These are phyloP conservation scores for Oostethus manadensis DNA, from an alignment of 2,113 vertebrate species.

Conservation along the genomic window DNA sequence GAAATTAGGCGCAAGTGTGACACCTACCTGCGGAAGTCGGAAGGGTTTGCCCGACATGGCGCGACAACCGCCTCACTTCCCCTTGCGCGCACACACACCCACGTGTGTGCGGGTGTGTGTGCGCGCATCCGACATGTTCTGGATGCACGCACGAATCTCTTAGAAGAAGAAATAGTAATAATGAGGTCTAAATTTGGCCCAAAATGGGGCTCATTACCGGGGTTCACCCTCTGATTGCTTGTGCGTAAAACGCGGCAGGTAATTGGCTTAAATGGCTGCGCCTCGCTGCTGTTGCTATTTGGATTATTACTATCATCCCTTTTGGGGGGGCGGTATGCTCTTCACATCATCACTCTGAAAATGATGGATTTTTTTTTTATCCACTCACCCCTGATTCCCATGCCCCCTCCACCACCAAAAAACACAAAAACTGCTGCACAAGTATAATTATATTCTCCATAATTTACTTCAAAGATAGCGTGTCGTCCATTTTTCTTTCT, in stretches of 20 bases:
- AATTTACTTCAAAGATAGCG: constrained; percentile 99
- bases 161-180: constrained; percentile 72
- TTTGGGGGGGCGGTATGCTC: too few relatives aligned
- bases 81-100: too few relatives aligned
- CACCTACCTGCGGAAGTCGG: constrained; percentile 93
- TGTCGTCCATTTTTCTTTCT: constrained; percentile 85
- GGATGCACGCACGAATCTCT: constrained; percentile 64
- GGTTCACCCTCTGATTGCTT: constrained; percentile 94
- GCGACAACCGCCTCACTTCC: constrained; percentile 1
- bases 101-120: neutral
- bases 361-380: too few relatives aligned
- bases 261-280: constrained; percentile 92
- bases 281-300: constrained; percentile 65
- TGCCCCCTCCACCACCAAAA: neutral
- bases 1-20: constrained; percentile 95
- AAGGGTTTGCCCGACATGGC: constrained; percentile 69
- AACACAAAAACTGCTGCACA: constrained; percentile 88
- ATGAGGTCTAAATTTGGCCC: constrained; percentile 96
- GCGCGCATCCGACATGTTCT: constrained; percentile 59
- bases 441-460: constrained; percentile 77
- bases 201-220: constrained; percentile 99
- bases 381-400: too few relatives aligned
- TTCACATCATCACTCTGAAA: too few relatives aligned
- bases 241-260: constrained; percentile 90
- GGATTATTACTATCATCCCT: too few relatives aligned